phyloP scores from a whole-genome alignment of 2,797 vertebrate genomes.

The Neomorphus geoffroyi region DNA sequence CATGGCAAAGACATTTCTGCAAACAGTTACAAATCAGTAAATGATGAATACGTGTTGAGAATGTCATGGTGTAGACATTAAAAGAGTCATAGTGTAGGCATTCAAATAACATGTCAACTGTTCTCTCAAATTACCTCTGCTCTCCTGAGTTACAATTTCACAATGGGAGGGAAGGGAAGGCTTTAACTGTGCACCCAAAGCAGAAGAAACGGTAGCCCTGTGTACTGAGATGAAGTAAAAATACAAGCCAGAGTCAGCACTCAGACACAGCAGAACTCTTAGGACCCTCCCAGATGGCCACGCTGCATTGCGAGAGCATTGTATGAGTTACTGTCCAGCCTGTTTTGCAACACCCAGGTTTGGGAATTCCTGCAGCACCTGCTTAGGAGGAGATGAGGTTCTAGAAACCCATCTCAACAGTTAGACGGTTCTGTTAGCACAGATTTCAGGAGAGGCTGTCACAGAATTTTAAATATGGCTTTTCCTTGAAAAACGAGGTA shows the following conservation, averaged over 20 bases:
- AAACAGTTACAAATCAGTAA: neutral
- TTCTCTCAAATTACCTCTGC: neutral
- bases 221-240: too few relatives aligned
- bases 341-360: neutral
- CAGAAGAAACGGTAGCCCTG: neutral
- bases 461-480: neutral
- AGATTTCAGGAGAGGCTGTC: neutral
- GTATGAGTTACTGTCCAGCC: accelerated
- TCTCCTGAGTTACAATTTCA: neutral
- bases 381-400: neutral
- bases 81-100: too few relatives aligned
- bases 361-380: neutral
- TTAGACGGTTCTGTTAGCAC: neutral
- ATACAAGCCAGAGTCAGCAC: accelerated
- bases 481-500: neutral
- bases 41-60: neutral
- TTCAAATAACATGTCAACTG: neutral
- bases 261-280: neutral
- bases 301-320: accelerated
- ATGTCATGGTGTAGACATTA: too few relatives aligned
- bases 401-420: neutral
- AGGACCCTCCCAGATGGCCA: accelerated
- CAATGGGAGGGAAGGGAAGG: neutral
- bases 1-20: neutral
- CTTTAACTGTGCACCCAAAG: neutral